Evolutionary conservation across 2,113 vertebrate genomes (phyloP), one percentile per base, ranked within the genome.

Genomic region (Eublepharis macularius): DNA sequence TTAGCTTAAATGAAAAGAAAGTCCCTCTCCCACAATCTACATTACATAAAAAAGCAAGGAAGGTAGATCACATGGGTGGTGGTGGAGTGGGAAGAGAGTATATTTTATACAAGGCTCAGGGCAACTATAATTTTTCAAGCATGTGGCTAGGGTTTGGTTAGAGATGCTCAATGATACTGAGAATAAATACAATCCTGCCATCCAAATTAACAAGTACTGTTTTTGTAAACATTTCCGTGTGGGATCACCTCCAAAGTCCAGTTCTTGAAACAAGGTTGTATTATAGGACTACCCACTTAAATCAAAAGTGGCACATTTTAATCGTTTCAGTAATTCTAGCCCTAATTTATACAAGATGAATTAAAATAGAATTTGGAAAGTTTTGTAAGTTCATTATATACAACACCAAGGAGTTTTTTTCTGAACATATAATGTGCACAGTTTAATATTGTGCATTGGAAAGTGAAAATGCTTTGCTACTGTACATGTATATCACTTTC

Each of bases 171-270:
- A 17, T 11, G 3, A 72, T 74, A 24, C 32, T 63, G 43, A 74
- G 74, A 86, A 86, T 80, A 65, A 68, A 85, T 65, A 39, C 7
- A 80, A 12, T 74, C 43, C 51, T 86, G 41, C 21, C 54, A 32
- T 39, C 47, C 41, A 79, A 86, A 34, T 29, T 39, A 36, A 85
- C 39, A 69, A 74, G 19, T 6, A 9, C 51, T 60, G 29, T 17
- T 85, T 80, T 85, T 41, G 45, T 12, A 69, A 77, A 76, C 34
- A 76, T 16, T 70, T 79, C 72, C 41, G 49, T 4, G 26, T 80
- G 43, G 32, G 63, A 63, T 26, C 7, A 16, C 39, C 34, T 41
- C 49, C 79, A 54, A 77, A 80, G 17, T 47, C 43, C 16, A 65
- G 8, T 80, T 43, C 68, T 74, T 45, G 47, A 85, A 63, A 47